Evolutionary conservation across 2,797 vertebrate species (phyloP).

Genomic region (Cynodonichthys magdalenae): DNA sequence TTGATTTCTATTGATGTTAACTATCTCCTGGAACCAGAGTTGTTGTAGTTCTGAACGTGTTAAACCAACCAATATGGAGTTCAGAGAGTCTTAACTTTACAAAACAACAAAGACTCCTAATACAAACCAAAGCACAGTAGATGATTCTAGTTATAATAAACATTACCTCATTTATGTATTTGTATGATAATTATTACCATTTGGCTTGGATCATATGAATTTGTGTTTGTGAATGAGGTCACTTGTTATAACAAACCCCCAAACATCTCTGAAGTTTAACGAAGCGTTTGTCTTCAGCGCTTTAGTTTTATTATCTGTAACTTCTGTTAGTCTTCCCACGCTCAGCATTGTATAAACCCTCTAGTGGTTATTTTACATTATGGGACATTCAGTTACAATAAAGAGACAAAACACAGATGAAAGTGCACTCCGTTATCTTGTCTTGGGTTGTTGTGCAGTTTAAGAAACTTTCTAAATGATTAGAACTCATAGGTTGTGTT

Average conservation of each 20-base stretch:
- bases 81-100: no score
- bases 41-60: no score
- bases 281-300: background rate
- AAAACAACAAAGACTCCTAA: no score
- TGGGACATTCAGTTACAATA: background rate
- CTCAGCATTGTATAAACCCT: no score
- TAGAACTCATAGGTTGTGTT: background rate
- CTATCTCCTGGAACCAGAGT: no score
- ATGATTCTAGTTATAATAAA: background rate
- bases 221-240: background rate
- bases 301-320: background rate
- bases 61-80: no score
- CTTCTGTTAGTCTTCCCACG: background rate
- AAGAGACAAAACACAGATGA: background rate
- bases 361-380: background rate
- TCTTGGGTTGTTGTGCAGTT: background rate
- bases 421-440: no score
- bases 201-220: background rate
- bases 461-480: background rate
- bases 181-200: background rate
- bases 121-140: no score
- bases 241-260: background rate
- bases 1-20: no score
- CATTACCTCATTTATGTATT: background rate
- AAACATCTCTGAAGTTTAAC: background rate